Evolutionary conservation across 92 coral and sea anemone genomes (phyloP).

Genomic region (Phenganax subtilis): DNA sequence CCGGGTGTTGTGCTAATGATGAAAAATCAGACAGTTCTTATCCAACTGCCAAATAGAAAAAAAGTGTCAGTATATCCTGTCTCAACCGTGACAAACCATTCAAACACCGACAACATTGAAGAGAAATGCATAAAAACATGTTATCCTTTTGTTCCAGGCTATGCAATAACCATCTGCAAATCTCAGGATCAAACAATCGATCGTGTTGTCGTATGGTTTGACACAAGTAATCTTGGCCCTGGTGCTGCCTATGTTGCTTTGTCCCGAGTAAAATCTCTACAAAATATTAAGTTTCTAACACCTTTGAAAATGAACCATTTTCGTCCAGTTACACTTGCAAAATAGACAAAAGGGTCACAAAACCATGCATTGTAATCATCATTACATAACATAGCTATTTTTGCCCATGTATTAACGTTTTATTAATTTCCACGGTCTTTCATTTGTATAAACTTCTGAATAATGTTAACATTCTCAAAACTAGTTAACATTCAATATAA

Average conservation of each 20-base stretch:
- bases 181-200: background rate
- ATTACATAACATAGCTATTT: too few species aligned
- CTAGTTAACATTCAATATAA: background rate
- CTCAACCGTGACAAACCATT: background rate
- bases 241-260: constrained; percentile 24
- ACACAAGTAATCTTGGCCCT: background rate
- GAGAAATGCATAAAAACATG: background rate
- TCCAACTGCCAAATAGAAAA: background rate
- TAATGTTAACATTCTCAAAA: background rate
- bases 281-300: constrained; percentile 18
- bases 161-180: constrained; percentile 9
- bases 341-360: background rate
- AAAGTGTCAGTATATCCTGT: constrained; percentile 2
- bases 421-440: too few species aligned
- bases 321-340: background rate
- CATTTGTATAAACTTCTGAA: too few species aligned
- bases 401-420: too few species aligned
- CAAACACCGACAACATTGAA: background rate
- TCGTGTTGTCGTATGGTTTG: background rate
- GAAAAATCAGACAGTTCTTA: background rate
- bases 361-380: too few species aligned
- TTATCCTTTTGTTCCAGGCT: constrained; percentile 1
- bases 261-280: constrained; percentile 8
- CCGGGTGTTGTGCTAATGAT: constrained; percentile 4
- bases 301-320: constrained; percentile 7